Conservation (phyloP, 2,888 invertebrate genomes). For the Herminia tarsipennalis region DNA sequence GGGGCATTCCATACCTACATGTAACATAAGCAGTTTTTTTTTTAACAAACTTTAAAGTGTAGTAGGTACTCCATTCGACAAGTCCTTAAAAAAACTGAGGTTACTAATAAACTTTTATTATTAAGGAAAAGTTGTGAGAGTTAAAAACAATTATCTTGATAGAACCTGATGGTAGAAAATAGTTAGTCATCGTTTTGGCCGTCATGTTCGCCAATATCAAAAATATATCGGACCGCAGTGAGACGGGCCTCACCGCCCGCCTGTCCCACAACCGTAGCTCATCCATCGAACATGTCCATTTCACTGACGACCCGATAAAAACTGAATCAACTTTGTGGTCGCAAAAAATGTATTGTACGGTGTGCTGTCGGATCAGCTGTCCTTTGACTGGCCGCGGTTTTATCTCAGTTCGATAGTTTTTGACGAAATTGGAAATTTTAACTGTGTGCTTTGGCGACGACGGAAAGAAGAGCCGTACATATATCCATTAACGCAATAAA, state of each 20-base stretch:
- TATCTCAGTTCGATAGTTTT: conserved; percentile 41
- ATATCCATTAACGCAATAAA: conserved; percentile 12
- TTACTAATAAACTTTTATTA: too few relatives aligned
- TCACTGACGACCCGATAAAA: conserved; percentile 47
- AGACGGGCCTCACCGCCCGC: conserved; percentile 27
- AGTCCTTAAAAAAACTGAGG: too few relatives aligned
- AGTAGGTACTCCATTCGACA: too few relatives aligned
- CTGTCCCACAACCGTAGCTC: conserved; percentile 52
- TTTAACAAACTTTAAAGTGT: too few relatives aligned
- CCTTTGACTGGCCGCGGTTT: conserved; percentile 48
- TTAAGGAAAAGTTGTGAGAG: too few relatives aligned
- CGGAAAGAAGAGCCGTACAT: conserved; percentile 22
- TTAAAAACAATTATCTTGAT: too few relatives aligned
- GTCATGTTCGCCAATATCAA: conserved; percentile 22
- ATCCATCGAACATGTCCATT: conserved; percentile 63
- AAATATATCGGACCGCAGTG: conserved; percentile 24
- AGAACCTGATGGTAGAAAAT: too few relatives aligned
- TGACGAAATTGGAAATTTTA: conserved; percentile 31
- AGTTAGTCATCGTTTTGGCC: conserved; percentile 7
- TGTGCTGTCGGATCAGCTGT: conserved; percentile 39
- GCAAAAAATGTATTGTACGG: conserved; percentile 45
- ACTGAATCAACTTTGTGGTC: conserved; percentile 58
- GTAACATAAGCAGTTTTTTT: too few relatives aligned
- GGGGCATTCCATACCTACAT: too few relatives aligned
- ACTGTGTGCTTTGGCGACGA: conserved; percentile 45